Base-by-base conservation (phyloP, 2,113 vertebrate genomes). In the Smithornis capensis region DNA sequence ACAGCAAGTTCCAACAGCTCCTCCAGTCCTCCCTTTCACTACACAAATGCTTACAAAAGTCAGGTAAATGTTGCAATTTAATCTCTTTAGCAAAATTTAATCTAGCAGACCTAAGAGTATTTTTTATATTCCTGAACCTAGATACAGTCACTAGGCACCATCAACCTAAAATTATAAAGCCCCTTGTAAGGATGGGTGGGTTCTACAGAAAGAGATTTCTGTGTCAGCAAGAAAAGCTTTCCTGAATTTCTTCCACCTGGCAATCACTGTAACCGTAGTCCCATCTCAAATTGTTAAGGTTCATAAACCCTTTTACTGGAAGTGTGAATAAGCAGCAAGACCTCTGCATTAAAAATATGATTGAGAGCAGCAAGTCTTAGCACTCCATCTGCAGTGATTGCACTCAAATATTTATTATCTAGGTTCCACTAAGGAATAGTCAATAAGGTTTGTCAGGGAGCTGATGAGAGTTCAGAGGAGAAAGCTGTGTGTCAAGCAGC, bases 321-420 rank as follows among this genome's bases (percentile, higher is more conserved):
- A 94, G 42, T 38, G 40, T 84, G 79, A 95, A 79, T 44, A 92
- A 80, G 80, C 29, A 95, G 67, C 69, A 94, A 93, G 70, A 49
- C 49, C 79, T 65, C 55, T 76, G 28, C 87, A 89, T 90, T 64
- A 87, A 90, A 95, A 86, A 71, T 67, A 74, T 11, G 63, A 90
- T 47, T 64, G 50, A 62, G 27, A 94, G 53, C 62, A 91, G 37
- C 65, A 92, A 93, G 83, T 78, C 52, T 78, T 78, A 90, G 83
- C 90, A 81, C 52, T 83, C 76, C 68, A 95, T 91, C 80, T 93
- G 84, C 90, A 89, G 74, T 31, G 37, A 83, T 17, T 11, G 2
- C 59, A 79, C 38, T 95, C 83, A 87, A 87, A 86, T 94, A 95
- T 92, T 96, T 95, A 93, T 91, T 80, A 81, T 45, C 19, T 45